Evolutionary conservation across 1,140 invertebrate species (phyloP).

Genomic region (Phortica variegata): DNA sequence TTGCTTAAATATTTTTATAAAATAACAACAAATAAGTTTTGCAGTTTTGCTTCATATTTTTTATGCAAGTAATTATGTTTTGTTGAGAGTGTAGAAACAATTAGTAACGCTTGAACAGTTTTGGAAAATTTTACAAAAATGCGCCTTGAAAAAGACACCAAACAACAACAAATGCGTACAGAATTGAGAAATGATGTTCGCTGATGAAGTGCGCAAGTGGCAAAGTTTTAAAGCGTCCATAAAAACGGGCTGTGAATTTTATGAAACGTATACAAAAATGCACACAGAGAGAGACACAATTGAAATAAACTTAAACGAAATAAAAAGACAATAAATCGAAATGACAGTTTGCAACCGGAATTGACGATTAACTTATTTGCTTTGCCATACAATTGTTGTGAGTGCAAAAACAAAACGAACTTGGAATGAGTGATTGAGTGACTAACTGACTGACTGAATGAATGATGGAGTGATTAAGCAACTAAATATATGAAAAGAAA

Average conservation of each 20-base stretch:
- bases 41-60: neutral
- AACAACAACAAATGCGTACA: too few species aligned
- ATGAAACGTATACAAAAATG: too few species aligned
- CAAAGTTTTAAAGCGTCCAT: too few species aligned
- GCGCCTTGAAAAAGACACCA: neutral
- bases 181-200: too few species aligned
- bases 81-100: neutral
- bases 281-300: too few species aligned
- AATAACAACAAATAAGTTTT: constrained; percentile 7
- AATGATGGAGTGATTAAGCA: neutral
- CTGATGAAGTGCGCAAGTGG: too few species aligned
- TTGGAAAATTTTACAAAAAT: neutral
- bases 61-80: neutral
- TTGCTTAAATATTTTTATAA: constrained; percentile 25
- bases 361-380: neutral
- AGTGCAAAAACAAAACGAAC: neutral
- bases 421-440: neutral
- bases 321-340: too few species aligned
- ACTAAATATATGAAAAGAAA: neutral
- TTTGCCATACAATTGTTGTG: neutral
- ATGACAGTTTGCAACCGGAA: neutral
- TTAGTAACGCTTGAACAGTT: neutral
- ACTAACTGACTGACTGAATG: neutral
- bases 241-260: too few species aligned
- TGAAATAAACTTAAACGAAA: too few species aligned